phyloP scores from a whole-genome alignment of 2,113 vertebrate genomes.

The Carassius auratus region DNA sequence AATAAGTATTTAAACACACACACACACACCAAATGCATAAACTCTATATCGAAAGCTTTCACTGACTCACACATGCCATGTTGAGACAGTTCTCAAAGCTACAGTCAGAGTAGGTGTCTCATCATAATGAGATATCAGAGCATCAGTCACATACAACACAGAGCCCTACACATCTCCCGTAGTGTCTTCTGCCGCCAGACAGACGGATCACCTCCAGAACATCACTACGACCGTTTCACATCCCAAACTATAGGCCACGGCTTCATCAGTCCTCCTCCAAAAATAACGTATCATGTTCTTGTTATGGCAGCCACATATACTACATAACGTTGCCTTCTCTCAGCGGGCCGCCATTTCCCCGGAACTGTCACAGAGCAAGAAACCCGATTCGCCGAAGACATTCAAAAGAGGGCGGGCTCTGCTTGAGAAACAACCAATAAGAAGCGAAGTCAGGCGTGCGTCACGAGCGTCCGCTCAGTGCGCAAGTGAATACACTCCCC shows the following conservation, averaged over 20 bases:
- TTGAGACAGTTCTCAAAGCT: neutral
- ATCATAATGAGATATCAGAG: neutral
- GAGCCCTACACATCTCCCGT: neutral
- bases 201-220: conserved; percentile 53
- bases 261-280: conserved; percentile 26
- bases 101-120: neutral
- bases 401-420: conserved; percentile 30
- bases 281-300: no score
- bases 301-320: no score
- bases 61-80: neutral
- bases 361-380: conserved; percentile 58
- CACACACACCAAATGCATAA: no score
- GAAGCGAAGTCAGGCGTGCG: neutral
- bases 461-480: neutral
- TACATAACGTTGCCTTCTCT: conserved; percentile 37
- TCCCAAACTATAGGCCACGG: neutral
- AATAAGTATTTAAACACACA: no score
- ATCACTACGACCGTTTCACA: conserved; percentile 60
- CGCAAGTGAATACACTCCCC: neutral
- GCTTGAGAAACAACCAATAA: conserved; percentile 23
- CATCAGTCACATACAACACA: neutral
- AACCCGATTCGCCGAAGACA: conserved; percentile 57
- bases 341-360: conserved; percentile 73
- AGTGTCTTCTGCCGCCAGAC: conserved; percentile 56
- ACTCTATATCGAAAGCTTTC: neutral